Conservation (phyloP, 2,113 vertebrate genomes). For the Laterallus jamaicensis region DNA sequence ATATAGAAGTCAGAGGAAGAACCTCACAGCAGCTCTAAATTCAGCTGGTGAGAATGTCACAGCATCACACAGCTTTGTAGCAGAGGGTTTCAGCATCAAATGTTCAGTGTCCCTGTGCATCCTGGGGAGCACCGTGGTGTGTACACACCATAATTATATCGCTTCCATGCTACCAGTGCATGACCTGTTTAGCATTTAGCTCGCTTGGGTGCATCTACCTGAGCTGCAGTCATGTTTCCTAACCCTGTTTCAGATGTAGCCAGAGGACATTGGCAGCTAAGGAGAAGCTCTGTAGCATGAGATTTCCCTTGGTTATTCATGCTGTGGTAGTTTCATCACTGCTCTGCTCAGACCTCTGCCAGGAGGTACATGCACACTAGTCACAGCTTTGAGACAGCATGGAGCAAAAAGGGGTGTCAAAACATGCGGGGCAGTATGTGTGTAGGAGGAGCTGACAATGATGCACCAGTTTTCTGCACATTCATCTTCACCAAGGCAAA, state of each 20-base stretch:
- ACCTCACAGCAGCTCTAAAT: not conserved
- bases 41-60: not conserved
- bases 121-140: no score
- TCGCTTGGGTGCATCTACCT: not conserved
- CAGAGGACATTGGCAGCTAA: not conserved
- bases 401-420: not conserved
- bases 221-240: not conserved
- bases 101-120: not conserved
- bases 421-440: not conserved
- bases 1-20: not conserved
- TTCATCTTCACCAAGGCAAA: not conserved
- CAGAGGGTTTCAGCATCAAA: not conserved
- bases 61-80: not conserved
- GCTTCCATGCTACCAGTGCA: not conserved
- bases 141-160: not conserved
- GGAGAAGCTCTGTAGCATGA: not conserved
- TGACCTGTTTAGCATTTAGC: not conserved
- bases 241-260: not conserved
- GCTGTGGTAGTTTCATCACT: not conserved
- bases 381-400: not conserved
- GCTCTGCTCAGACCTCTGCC: not conserved
- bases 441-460: not conserved
- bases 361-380: accelerated
- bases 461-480: not conserved
- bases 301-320: not conserved